Evolutionary conservation across 2,113 vertebrate genomes (phyloP).

Genomic region (Boleophthalmus pectinirostris): DNA sequence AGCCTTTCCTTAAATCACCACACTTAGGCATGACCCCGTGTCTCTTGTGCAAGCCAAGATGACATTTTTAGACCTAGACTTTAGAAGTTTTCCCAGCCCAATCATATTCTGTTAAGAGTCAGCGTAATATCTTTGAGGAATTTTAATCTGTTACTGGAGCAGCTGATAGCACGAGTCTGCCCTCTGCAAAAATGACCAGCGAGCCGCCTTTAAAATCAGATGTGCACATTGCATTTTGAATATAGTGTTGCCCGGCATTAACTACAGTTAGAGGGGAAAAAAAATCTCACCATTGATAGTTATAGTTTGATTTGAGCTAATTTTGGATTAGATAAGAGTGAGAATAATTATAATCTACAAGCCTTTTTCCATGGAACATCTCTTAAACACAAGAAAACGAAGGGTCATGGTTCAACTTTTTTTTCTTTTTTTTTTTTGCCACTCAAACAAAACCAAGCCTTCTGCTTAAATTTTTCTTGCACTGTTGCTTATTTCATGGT

Average conservation of each 20-base stretch:
- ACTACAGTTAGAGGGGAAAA: no score
- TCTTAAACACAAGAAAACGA: neutral
- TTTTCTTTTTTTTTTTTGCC: neutral
- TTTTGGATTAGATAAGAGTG: no score
- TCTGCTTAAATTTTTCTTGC: neutral
- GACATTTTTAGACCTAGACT: constrained; percentile 12
- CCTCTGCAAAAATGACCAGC: constrained; percentile 16
- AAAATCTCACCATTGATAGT: no score
- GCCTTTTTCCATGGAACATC: neutral
- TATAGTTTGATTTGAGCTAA: no score
- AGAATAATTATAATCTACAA: neutral
- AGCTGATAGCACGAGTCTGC: constrained; percentile 12
- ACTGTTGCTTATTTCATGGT: neutral
- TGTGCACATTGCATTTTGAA: neutral
- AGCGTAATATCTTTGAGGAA: constrained; percentile 26
- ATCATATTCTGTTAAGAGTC: constrained; percentile 38
- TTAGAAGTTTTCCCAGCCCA: constrained; percentile 24
- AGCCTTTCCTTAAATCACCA: constrained; percentile 23
- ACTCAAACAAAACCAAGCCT: neutral
- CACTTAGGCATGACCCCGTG: constrained; percentile 16
- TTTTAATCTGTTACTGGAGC: constrained; percentile 27
- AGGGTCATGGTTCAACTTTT: neutral
- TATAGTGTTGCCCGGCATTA: no score
- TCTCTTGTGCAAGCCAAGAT: constrained; percentile 4
- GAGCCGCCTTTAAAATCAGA: constrained; percentile 15